Percentiles rank a stretch among this genome's conserved stretches.
Evolutionary conservation across 2,797 vertebrate genomes (phyloP).

Genomic region (Prionace glauca): DNA sequence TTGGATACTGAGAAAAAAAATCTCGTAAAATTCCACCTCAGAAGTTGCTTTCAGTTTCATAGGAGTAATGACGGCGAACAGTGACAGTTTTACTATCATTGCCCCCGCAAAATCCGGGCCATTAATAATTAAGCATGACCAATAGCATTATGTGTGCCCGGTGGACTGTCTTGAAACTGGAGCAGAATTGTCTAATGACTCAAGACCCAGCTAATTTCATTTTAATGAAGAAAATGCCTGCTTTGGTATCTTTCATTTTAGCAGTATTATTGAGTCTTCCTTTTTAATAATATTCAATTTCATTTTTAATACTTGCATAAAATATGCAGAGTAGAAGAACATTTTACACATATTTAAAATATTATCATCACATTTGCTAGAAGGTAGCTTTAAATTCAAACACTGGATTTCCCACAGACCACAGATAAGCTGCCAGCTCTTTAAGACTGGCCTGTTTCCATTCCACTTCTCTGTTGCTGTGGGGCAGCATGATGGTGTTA

Average conservation of each 20-base stretch:
- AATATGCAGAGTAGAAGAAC: constrained; percentile 17
- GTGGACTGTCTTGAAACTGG: constrained; percentile 24
- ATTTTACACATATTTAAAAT: constrained; percentile 27
- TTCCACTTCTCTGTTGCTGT: constrained; percentile 1
- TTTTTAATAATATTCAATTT: constrained; percentile 36
- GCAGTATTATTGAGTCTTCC: constrained; percentile 19
- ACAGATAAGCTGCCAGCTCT: constrained; percentile 26
- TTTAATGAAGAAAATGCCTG: constrained; percentile 35
- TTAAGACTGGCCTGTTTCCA: constrained; percentile 10
- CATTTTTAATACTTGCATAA: constrained; percentile 33
- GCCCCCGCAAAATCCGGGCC: not conserved
- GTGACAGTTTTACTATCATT: not conserved
- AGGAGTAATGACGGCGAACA: not conserved
- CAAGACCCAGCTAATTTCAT: constrained; percentile 31
- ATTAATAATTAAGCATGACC: constrained; percentile 35
- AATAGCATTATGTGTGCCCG: constrained; percentile 31
- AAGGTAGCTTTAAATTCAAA: constrained; percentile 28
- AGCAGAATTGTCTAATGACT: constrained; percentile 27
- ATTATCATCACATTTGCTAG: constrained; percentile 25
- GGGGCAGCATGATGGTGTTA: constrained; percentile 30
- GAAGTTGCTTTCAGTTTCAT: not conserved
- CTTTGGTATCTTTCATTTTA: constrained; percentile 31
- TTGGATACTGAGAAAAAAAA: too few relatives aligned
- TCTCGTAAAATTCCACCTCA: too few relatives aligned
- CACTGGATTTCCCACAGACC: not conserved